Conservation (phyloP, 2,888 invertebrate genomes). For the Pyrocoelia pectoralis region DNA sequence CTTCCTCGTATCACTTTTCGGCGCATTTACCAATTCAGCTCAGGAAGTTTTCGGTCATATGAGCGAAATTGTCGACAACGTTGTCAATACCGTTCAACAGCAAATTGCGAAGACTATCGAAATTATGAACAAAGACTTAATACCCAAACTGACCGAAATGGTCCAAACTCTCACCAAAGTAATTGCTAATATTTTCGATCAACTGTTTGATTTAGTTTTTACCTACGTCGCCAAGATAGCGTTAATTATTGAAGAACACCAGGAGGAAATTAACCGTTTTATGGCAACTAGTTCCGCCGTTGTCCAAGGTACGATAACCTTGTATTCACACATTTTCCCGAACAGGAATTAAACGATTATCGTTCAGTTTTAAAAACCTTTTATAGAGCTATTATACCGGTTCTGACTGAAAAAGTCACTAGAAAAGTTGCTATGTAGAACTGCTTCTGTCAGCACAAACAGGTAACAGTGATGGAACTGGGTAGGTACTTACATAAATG, state of each 20-base stretch:
- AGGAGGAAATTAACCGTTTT: conserved; percentile 71
- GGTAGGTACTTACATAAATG: too few relatives aligned
- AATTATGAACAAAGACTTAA: conserved; percentile 52
- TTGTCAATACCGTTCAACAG: conserved; percentile 53
- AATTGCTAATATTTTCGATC: conserved; percentile 43
- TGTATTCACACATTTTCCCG: too few relatives aligned
- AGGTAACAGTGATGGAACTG: too few relatives aligned
- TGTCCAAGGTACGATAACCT: conserved; percentile 63
- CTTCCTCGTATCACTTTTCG: conserved; percentile 65
- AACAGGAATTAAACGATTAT: too few relatives aligned
- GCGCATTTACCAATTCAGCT: conserved; percentile 54
- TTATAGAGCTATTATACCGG: too few relatives aligned
- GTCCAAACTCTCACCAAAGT: conserved; percentile 62
- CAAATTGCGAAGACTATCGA: conserved; percentile 53
- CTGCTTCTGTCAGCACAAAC: too few relatives aligned
- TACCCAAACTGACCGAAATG: conserved; percentile 57
- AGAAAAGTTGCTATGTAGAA: too few relatives aligned
- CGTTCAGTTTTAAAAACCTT: too few relatives aligned
- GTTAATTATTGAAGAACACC: conserved; percentile 70
- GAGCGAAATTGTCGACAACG: conserved; percentile 53
- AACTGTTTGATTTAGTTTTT: conserved; percentile 48
- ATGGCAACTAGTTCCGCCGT: conserved; percentile 63
- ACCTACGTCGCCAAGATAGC: conserved; percentile 62
- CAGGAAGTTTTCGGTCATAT: conserved; percentile 55
- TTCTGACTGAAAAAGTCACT: too few relatives aligned